Percentiles rank a stretch among this genome's conserved stretches.
Evolutionary conservation across 2,113 vertebrate species (phyloP).

Genomic region (Leptocoma aspasia): DNA sequence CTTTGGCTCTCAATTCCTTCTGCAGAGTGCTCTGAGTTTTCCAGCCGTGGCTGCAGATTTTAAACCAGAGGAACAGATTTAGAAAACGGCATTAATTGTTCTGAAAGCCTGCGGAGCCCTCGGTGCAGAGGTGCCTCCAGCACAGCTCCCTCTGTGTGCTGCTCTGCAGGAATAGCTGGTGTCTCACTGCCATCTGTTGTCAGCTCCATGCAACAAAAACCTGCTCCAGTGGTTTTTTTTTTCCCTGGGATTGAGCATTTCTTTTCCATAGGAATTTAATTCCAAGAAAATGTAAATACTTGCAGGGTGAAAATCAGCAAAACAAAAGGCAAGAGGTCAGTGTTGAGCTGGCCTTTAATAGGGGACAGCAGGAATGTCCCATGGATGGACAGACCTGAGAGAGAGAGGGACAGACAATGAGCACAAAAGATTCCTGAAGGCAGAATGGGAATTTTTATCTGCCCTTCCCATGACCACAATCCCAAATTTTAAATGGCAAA

Average conservation of each 20-base stretch:
- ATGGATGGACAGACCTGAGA: neutral
- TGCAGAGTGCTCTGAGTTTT: neutral
- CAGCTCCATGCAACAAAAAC: neutral
- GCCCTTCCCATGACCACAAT: neutral
- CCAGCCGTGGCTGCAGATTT: neutral
- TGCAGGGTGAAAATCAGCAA: neutral
- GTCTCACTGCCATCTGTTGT: constrained; percentile 64
- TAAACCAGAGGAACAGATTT: neutral
- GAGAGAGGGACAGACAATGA: neutral
- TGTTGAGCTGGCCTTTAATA: neutral
- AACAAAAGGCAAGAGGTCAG: neutral
- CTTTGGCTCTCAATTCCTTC: neutral
- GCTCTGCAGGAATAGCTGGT: neutral
- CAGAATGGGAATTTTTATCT: neutral
- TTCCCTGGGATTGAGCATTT: neutral
- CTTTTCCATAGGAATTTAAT: neutral
- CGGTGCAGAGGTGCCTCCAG: neutral
- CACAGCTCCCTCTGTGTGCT: neutral
- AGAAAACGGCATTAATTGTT: neutral
- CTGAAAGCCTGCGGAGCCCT: neutral
- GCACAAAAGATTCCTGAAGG: neutral
- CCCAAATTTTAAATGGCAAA: neutral
- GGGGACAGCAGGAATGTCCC: neutral
- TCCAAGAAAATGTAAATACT: neutral
- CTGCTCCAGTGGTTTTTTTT: neutral